These are phyloP conservation scores for Pseudorhombus dupliciocellatus DNA, from an alignment of 2,113 vertebrate species.

Conservation along the genomic window DNA sequence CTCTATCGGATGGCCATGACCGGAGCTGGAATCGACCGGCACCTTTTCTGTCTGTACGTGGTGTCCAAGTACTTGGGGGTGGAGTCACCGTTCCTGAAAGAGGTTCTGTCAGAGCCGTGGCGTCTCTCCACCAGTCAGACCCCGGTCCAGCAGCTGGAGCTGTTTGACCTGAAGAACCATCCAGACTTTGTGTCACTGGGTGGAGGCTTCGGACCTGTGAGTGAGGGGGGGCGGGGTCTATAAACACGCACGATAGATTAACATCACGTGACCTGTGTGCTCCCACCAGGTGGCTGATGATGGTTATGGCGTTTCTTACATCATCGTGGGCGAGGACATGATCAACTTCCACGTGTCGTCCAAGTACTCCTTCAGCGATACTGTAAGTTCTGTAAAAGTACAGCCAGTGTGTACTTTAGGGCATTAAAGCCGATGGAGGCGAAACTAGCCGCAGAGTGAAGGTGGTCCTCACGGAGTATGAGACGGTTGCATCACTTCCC, in stretches of 20 bases:
- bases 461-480: no score
- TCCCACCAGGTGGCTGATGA: constrained; percentile 85
- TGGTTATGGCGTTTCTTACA: constrained; percentile 91
- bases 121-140: constrained; percentile 91
- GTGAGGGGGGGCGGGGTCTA: constrained; percentile 16
- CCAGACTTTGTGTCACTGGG: constrained; percentile 88
- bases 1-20: constrained; percentile 88
- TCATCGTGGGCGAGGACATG: constrained; percentile 86
- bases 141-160: constrained; percentile 86
- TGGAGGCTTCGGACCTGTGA: constrained; percentile 91
- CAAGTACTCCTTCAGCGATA: constrained; percentile 85
- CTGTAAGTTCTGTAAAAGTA: constrained; percentile 74
- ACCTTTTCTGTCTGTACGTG: constrained; percentile 88
- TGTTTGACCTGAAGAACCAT: constrained; percentile 87
- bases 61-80: constrained; percentile 86
- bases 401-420: no score
- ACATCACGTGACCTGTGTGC: not conserved
- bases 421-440: no score
- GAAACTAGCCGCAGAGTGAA: no score
- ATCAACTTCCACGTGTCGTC: constrained; percentile 91
- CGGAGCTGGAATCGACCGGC: constrained; percentile 86
- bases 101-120: constrained; percentile 89
- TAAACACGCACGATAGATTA: no score
- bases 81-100: constrained; percentile 84
- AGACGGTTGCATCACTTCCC: no score